Percentiles rank a stretch among this genome's conserved stretches.
Conservation (phyloP, 23 tunicate genomes). For the Halocynthia roretzi region DNA sequence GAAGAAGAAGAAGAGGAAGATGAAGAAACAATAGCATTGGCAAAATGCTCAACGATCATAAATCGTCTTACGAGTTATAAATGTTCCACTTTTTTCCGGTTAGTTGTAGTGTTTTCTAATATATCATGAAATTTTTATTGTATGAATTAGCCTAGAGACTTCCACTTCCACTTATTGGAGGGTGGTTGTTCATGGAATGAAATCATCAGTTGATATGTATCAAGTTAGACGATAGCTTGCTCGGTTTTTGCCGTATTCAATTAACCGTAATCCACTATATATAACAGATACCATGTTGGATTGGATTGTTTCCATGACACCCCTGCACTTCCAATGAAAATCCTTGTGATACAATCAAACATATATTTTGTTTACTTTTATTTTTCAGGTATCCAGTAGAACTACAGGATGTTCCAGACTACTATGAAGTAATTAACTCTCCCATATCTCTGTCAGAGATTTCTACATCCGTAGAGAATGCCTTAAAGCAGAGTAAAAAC, state of each 20-base stretch:
- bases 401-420: slow-evolving; percentile 19
- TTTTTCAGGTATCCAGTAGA: slow-evolving; percentile 34
- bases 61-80: slow-evolving; percentile 49
- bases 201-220: too few species aligned
- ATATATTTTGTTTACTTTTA: not conserved
- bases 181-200: too few species aligned
- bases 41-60: slow-evolving; percentile 30
- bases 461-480: slow-evolving; percentile 11
- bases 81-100: slow-evolving; percentile 59
- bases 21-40: slow-evolving; percentile 32
- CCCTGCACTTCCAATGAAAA: not conserved
- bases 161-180: too few species aligned
- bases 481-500: not conserved
- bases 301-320: not conserved
- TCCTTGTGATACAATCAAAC: not conserved
- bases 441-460: slow-evolving; percentile 32
- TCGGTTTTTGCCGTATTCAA: too few species aligned
- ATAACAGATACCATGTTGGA: too few species aligned
- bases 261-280: too few species aligned
- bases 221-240: too few species aligned
- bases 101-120: not conserved
- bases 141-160: too few species aligned
- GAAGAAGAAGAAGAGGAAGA: slow-evolving; percentile 18
- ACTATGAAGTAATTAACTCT: slow-evolving; percentile 26
- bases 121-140: too few species aligned